Conservation (phyloP, 2,797 vertebrate genomes). For the Darevskia nairensis region DNA sequence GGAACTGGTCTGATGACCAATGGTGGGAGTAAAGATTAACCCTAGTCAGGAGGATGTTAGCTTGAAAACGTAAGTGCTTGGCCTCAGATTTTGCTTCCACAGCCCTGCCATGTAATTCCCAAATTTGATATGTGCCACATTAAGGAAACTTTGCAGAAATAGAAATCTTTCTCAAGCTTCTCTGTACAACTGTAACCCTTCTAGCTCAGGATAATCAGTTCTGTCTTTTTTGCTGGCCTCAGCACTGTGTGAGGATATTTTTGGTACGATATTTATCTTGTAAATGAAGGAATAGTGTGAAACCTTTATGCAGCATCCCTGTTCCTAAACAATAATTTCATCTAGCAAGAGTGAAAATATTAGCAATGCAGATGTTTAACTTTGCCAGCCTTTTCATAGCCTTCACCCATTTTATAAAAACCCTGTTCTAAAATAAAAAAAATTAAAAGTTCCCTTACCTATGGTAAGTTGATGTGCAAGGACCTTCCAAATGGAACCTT, state of each 20-base stretch:
- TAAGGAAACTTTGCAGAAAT: background rate
- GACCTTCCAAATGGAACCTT: slow-evolving; percentile 13
- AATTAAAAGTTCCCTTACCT: background rate
- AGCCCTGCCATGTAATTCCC: background rate
- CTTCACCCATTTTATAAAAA: background rate
- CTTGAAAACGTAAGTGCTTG: background rate
- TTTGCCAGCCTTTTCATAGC: background rate
- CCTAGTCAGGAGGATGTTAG: background rate
- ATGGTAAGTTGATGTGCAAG: background rate
- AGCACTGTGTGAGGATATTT: background rate
- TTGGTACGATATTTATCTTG: background rate
- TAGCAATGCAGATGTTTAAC: background rate
- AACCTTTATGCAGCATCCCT: background rate
- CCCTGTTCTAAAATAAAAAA: background rate
- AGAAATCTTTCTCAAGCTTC: background rate
- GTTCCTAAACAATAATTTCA: slow-evolving; percentile 30
- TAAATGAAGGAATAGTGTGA: slow-evolving; percentile 23
- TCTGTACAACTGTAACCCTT: background rate
- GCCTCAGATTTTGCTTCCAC: background rate
- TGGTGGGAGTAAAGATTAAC: background rate
- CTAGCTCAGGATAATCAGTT: background rate
- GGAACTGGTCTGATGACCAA: background rate
- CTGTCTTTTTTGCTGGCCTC: background rate
- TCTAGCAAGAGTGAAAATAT: background rate
- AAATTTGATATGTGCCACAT: background rate